These are phyloP conservation scores for Acronicta psi DNA, from an alignment of 2,888 invertebrate genomes.

Conservation along the genomic window DNA sequence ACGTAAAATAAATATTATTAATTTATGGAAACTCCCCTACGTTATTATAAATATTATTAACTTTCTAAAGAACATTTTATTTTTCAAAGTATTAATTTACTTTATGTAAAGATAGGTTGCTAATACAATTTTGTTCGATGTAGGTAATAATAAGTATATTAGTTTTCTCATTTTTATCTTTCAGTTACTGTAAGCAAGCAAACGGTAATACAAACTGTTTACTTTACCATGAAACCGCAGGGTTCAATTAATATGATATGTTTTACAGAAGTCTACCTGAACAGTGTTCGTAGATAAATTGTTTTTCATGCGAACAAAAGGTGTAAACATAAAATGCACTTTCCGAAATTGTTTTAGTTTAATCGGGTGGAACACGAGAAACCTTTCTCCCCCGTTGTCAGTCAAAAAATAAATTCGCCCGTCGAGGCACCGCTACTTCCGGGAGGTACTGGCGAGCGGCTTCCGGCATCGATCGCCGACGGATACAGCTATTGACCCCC, in stretches of 20 bases:
- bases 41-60: conserved; percentile 21
- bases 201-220: too few species aligned
- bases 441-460: conserved; percentile 65
- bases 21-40: conserved; percentile 12
- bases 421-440: conserved; percentile 67
- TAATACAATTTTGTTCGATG: neutral
- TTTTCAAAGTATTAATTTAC: conserved; percentile 8
- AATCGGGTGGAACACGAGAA: conserved; percentile 48
- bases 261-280: too few species aligned
- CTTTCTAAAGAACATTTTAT: conserved; percentile 1
- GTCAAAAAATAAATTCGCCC: conserved; percentile 65
- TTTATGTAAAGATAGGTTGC: conserved; percentile 3
- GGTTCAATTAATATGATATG: too few species aligned
- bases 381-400: conserved; percentile 52
- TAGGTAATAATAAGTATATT: neutral
- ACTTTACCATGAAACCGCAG: too few species aligned
- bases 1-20: conserved; percentile 22
- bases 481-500: conserved; percentile 79
- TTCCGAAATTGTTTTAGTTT: conserved; percentile 55
- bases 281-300: conserved; percentile 23
- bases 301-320: conserved; percentile 37
- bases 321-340: conserved; percentile 44
- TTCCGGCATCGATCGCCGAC: conserved; percentile 78
- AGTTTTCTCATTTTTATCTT: neutral
- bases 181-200: too few species aligned